Percentiles rank a stretch among this genome's conserved stretches.
These are phyloP conservation scores for Schizopygopsis malacanthus DNA, from an alignment of 2,797 vertebrate species.

Conservation along the genomic window DNA sequence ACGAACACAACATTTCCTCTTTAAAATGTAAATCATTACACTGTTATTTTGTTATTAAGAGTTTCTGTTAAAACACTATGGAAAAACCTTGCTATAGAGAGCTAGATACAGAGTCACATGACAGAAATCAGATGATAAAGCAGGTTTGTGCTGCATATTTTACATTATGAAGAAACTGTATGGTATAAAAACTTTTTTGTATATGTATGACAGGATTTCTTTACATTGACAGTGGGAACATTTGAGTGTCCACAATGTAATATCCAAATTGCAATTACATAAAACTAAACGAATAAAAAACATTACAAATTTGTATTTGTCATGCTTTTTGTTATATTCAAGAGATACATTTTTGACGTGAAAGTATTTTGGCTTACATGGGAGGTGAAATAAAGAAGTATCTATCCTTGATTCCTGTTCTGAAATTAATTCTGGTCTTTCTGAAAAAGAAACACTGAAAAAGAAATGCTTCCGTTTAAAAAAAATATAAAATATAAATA, in stretches of 20 bases:
- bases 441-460: conserved; percentile 65
- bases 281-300: conserved; percentile 77
- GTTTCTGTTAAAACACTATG: conserved; percentile 80
- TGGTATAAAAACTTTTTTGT: background rate
- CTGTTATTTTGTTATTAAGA: conserved; percentile 71
- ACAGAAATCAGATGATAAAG: conserved; percentile 65
- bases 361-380: conserved; percentile 56
- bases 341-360: conserved; percentile 67
- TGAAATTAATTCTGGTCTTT: background rate
- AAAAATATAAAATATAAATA: conserved; percentile 83
- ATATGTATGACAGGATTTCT: background rate
- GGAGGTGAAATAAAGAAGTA: conserved; percentile 50
- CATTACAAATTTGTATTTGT: conserved; percentile 76
- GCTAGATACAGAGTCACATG: conserved; percentile 78
- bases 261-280: conserved; percentile 74
- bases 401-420: conserved; percentile 24
- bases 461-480: conserved; percentile 60
- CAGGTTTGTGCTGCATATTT: conserved; percentile 75
- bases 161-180: background rate
- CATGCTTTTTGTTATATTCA: conserved; percentile 75
- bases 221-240: background rate
- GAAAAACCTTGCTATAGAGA: conserved; percentile 63
- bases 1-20: conserved; percentile 65
- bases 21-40: conserved; percentile 72
- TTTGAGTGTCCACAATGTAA: conserved; percentile 64